Evolutionary conservation across 2,797 vertebrate genomes (phyloP), one percentile per base, ranked within the genome.

Genomic region (Intellagama lesueurii): DNA sequence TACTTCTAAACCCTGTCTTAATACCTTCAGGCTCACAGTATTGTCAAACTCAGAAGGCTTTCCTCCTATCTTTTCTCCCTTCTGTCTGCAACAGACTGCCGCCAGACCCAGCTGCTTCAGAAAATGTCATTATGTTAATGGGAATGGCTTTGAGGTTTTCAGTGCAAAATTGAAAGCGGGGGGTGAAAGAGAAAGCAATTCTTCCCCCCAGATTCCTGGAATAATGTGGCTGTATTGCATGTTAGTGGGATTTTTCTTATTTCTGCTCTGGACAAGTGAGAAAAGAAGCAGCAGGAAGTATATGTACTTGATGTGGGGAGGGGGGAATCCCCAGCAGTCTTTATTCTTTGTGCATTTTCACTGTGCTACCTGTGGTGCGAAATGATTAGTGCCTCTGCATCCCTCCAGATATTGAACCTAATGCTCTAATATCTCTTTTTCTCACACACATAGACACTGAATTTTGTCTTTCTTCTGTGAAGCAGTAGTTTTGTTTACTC

Each of bases 91-190:
- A 17, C 60, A 90, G 84, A 77, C 47, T 86, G 84, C 64, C 19
- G 19, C 12, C n/a, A 86, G 47, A 40, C 26, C n/a, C 80, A 76
- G 70, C 44, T 90, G 84, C 70, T 90, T 81, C 56, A 81, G 44
- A 76, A 90, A 90, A 69, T 90, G 60, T 90, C 85, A 86, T 82
- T 90, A 90, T 90, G 84, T 86, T 90, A 82, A 86, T 90, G 28
- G 56, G 16, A 76, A 68, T 90, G 56, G 84, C 84, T 86, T 82
- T 86, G 70, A 86, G 84, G 84, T 52, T 75, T 35, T 86, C 79
- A 76, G 24, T 66, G 35, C 44, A n/a, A 64, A 86, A 47, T 52
- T 81, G 68, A 19, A 30, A 80, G 40, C 1, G 14, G 8, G 56
- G 73, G 19, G 47, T 1, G 4, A 24, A 17, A 22, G 64, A 8